Percentiles rank a stretch among this genome's conserved stretches.
Conservation (phyloP, 2,797 vertebrate species). For the Peromyscus melanophrys region DNA sequence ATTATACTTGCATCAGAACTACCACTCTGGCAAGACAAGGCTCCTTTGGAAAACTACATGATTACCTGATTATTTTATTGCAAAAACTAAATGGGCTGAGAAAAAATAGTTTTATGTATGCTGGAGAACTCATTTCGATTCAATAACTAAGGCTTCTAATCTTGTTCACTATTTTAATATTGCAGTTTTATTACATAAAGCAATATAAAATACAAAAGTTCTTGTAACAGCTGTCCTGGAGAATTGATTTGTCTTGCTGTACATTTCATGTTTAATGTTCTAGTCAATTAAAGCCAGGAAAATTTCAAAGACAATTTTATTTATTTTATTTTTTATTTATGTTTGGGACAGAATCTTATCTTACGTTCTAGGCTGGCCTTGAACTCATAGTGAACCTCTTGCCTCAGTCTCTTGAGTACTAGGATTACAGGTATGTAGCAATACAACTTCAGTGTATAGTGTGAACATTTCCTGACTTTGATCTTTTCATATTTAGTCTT, state of each 20-base stretch:
- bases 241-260: background rate
- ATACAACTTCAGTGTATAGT: background rate
- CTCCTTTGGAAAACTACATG: background rate
- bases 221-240: background rate
- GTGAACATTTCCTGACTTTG: background rate
- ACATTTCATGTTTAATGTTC: conserved; percentile 1
- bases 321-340: background rate
- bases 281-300: background rate
- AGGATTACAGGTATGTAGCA: too few species aligned
- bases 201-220: conserved; percentile 20
- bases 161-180: background rate
- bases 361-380: background rate
- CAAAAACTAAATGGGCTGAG: conserved; percentile 52
- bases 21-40: background rate
- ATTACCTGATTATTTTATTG: conserved; percentile 31
- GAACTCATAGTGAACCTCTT: background rate
- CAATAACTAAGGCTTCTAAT: background rate
- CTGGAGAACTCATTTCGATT: background rate
- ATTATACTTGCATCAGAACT: conserved; percentile 21
- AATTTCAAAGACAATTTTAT: background rate
- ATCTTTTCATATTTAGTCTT: conserved; percentile 25
- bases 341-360: background rate
- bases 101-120: background rate
- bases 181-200: conserved; percentile 29
- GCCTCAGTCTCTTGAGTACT: background rate